A percentile compares a stretch with the other conserved stretches of the same genome.
Conservation (phyloP, 2,888 invertebrate species). For the Dione juno region DNA sequence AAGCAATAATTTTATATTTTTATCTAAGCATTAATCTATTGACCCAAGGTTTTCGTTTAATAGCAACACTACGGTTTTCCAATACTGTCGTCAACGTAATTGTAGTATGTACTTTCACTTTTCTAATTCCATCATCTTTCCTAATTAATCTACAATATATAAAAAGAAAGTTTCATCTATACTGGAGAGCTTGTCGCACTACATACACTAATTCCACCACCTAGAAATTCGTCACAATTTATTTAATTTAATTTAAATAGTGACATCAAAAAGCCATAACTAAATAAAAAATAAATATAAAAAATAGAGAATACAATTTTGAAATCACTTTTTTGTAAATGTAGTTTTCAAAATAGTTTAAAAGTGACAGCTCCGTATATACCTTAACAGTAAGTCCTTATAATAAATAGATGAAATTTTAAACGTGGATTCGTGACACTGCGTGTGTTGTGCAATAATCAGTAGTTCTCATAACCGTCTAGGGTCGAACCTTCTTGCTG, state of each 20-base stretch:
- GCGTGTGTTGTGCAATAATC: conserved; percentile 81
- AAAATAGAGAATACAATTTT: conserved; percentile 25
- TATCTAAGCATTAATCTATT: conserved; percentile 49
- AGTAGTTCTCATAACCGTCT: conserved; percentile 66
- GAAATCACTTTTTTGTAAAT: conserved; percentile 9
- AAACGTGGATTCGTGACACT: conserved; percentile 74
- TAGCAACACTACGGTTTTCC: conserved; percentile 30
- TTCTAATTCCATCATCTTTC: conserved; percentile 14
- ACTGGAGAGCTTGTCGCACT: conserved; percentile 31
- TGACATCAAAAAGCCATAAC: conserved; percentile 3
- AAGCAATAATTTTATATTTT: conserved; percentile 79
- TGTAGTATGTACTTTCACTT: conserved; percentile 30
- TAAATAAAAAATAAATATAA: conserved; percentile 24
- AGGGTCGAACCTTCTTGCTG: conserved; percentile 70
- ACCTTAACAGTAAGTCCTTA: conserved; percentile 41
- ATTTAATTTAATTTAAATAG: conserved; percentile 16
- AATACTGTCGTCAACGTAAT: conserved; percentile 31
- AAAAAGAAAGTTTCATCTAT: conserved; percentile 25
- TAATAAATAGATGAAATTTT: conserved; percentile 40
- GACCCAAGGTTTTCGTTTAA: conserved; percentile 44
- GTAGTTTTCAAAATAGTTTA: conserved; percentile 25
- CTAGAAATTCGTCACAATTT: conserved; percentile 22
- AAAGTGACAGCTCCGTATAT: conserved; percentile 38
- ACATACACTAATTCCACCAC: not conserved
- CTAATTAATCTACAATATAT: conserved; percentile 17